Base-by-base conservation (phyloP, 2,888 invertebrate species). In the Helleia helle region DNA sequence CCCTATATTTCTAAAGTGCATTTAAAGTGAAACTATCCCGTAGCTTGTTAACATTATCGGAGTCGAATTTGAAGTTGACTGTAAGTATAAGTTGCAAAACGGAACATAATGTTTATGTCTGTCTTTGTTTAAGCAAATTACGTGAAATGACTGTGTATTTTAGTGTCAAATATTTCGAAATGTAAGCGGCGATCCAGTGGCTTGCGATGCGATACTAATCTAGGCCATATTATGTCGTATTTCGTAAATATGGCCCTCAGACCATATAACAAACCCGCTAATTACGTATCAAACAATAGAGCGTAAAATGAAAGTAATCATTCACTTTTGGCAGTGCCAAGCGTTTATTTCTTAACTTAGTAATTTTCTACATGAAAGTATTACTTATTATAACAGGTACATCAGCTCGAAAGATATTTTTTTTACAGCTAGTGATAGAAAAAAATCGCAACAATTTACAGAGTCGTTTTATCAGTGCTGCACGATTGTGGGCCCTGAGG, bases 341-440 rank as follows among this genome's bases (percentile, higher is more conserved):
- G 54, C 50, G 67, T 71, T 71, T 59, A 53, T 61, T 62, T 56
- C 52, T 62, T 63, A 65, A 58, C 64, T 57, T 59, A 55, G 55
- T 58, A 55, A 53, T 62, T 54, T 48, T 49, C 56, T 61, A 62
- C 57, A 55, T 51, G 48, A 49, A 53, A 51, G 59, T 37, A n/a
- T n/a, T n/a, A 59, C 56, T 58, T 62, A 64, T 43, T 63, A 63
- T 77, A 84, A 81, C 84, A 84, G 83, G 83, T 83, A 83, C 83
- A 77, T 80, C 66, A 81, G 83, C 81, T 84, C 83, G 70, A 75
- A 48, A 52, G 55, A 56, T 58, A 55, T 62, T 71, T 62, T 31
- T 31, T 34, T 34, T 34, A 34, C 73, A 79, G 77, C 77, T 34
- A 70, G 56, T 61, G 64, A 63, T 66, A 65, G 67, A 68, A 71